Evolutionary conservation across 2,797 vertebrate species (phyloP), one percentile per base, ranked within the genome.

Genomic region (Enteromius paludinosus): DNA sequence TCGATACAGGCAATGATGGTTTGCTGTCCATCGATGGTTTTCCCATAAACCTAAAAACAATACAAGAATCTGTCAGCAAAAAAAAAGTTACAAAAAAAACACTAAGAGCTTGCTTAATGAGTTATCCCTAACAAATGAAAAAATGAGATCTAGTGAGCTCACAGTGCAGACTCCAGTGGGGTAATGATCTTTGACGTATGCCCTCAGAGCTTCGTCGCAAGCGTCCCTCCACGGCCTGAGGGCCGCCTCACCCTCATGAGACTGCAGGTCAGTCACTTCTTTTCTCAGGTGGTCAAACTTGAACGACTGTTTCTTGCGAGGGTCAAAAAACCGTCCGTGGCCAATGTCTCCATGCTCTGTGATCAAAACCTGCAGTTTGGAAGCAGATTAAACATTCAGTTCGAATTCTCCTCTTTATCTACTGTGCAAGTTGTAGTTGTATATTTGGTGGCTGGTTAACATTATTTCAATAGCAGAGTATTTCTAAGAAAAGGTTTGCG

Each of bases 1-100:
- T 98, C 97, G 59, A 98, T 97, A 89, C 97, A 99, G 79, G 96
- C 97, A 87, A 97, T 98, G 89, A 99, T 96, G 84, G 96, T 98
- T 92, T 97, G 95, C 90, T 98, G 97, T 20, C 97, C 97, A 90
- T 98, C 96, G 83, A 98, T 95, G 65, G 94, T 97, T 92, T 98
- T 99, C 90, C 95, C 97, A 87, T 99, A 99, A 93, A 99, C 96
- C 97, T 95, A 88, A 71, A 83, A 71, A 43, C 52, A 78, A 86
- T 76, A 81, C 20, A 52, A 41, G 59, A 28, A 68, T 62, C 4
- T 10, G 41, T 66, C 65, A 64, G 9, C 41, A 49, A 73, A 59
- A 10, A 30, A 73, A 59, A 10, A 33, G 25, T 2, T 61, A 5
- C 5, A 17, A 71, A 49, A 71, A 35, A 74, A 25, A 23, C 49